These are phyloP conservation scores for Cylloceria caligata DNA, from an alignment of 2,888 invertebrate species.

Conservation along the genomic window DNA sequence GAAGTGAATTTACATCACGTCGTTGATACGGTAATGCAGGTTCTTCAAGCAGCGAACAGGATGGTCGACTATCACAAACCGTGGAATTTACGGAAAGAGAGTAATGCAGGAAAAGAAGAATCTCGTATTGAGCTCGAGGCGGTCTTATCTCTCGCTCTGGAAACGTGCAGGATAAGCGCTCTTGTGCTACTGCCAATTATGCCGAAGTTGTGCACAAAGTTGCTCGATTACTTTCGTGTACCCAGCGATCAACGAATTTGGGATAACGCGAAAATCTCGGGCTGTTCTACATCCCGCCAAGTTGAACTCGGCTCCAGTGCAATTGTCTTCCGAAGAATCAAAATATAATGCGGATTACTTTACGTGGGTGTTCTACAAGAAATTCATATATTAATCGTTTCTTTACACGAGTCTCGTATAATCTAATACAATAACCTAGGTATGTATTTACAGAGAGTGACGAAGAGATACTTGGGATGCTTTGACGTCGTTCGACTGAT, in stretches of 20 bases:
- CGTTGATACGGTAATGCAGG: conserved; percentile 91
- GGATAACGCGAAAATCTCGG: conserved; percentile 83
- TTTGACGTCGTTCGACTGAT: conserved; percentile 56
- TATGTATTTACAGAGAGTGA: conserved; percentile 64
- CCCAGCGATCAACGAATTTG: conserved; percentile 85
- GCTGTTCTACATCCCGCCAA: conserved; percentile 15
- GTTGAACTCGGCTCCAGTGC: background rate
- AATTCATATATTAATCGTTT: conserved; percentile 53
- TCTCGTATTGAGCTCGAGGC: conserved; percentile 88
- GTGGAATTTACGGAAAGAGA: conserved; percentile 92
- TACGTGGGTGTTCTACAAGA: conserved; percentile 62
- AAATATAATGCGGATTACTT: conserved; percentile 42
- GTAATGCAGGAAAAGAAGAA: conserved; percentile 82
- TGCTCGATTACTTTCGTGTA: conserved; percentile 90
- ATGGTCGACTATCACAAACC: conserved; percentile 95
- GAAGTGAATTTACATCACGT: conserved; percentile 93
- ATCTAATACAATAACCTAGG: conserved; percentile 63
- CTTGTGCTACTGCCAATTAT: conserved; percentile 95
- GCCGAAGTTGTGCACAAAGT: conserved; percentile 89
- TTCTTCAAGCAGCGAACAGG: conserved; percentile 92
- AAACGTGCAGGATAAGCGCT: conserved; percentile 92
- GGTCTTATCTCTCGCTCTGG: conserved; percentile 93
- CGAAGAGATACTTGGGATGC: conserved; percentile 61
- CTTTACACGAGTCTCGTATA: conserved; percentile 58
- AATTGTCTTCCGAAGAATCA: conserved; percentile 54